A percentile compares a stretch with the other conserved stretches of the same genome.
Conservation (phyloP, 2,888 invertebrate species). For the Clostera curtula region DNA sequence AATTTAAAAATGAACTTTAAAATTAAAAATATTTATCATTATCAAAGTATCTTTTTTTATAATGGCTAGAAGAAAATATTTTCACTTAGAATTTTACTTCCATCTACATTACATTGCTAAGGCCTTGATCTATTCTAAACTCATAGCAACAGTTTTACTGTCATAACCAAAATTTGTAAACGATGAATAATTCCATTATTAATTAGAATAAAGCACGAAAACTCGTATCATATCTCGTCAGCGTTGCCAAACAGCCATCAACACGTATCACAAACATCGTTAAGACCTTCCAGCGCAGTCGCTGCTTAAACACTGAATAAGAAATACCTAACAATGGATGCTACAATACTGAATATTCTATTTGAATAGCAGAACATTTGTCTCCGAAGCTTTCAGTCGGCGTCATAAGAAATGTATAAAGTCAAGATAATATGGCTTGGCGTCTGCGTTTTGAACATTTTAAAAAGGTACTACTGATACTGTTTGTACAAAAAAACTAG, state of each 20-base stretch:
- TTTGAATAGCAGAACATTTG: slow-evolving; percentile 63
- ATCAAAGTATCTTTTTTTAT: too few relatives aligned
- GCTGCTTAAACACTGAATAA: slow-evolving; percentile 57
- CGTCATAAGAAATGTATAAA: slow-evolving; percentile 62
- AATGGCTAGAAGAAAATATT: too few relatives aligned
- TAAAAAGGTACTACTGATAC: too few relatives aligned
- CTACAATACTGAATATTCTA: slow-evolving; percentile 62
- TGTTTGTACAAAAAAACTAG: too few relatives aligned
- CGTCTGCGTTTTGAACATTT: slow-evolving; percentile 7
- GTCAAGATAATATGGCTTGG: slow-evolving; percentile 28
- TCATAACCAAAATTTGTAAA: not conserved
- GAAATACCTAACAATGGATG: slow-evolving; percentile 54
- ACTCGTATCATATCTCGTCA: slow-evolving; percentile 1
- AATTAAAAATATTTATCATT: too few relatives aligned
- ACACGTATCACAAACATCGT: slow-evolving; percentile 24
- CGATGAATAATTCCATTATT: slow-evolving; percentile 1
- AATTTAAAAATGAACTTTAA: too few relatives aligned
- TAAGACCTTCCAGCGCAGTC: slow-evolving; percentile 28
- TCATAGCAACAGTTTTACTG: too few relatives aligned
- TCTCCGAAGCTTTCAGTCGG: slow-evolving; percentile 51
- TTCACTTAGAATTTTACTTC: too few relatives aligned
- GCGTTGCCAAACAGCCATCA: slow-evolving; percentile 7
- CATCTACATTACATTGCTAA: too few relatives aligned
- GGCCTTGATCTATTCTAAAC: too few relatives aligned
- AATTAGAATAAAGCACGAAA: not conserved